These are phyloP conservation scores for Sciaenops ocellatus DNA, from an alignment of 2,797 vertebrate genomes.

Conservation along the genomic window DNA sequence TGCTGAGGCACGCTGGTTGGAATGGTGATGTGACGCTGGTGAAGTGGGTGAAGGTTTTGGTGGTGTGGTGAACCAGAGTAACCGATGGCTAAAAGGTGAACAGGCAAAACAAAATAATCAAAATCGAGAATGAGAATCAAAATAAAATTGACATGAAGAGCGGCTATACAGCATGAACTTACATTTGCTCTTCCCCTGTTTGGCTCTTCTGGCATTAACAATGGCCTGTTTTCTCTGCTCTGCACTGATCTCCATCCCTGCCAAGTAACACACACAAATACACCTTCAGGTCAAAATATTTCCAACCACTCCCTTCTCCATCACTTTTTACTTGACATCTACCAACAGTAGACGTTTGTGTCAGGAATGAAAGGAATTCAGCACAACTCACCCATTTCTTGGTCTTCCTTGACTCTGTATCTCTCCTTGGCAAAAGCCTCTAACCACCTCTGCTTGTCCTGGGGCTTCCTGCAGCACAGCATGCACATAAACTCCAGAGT, in stretches of 20 bases:
- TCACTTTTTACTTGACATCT: conserved; percentile 39
- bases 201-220: conserved; percentile 92
- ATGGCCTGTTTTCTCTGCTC: conserved; percentile 95
- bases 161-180: conserved; percentile 41
- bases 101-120: conserved; percentile 7
- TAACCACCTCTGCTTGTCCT: conserved; percentile 95
- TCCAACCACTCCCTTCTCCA: conserved; percentile 3
- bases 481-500: conserved; percentile 88
- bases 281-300: conserved; percentile 58
- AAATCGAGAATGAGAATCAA: conserved; percentile 8
- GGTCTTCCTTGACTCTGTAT: conserved; percentile 92
- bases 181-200: conserved; percentile 95
- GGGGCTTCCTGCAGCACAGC: conserved; percentile 92
- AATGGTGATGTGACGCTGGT: conserved; percentile 96
- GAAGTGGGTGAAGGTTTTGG: conserved; percentile 92
- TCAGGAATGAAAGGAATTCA: conserved; percentile 24
- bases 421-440: conserved; percentile 92
- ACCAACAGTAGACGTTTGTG: conserved; percentile 26
- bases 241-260: conserved; percentile 97
- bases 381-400: conserved; percentile 91
- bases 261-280: conserved; percentile 43
- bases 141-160: not conserved
- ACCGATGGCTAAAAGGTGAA: conserved; percentile 80
- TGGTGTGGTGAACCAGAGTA: conserved; percentile 89
- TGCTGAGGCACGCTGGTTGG: conserved; percentile 97